A percentile compares a stretch with the other conserved stretches of the same genome.
Evolutionary conservation across 2,113 vertebrate genomes (phyloP).

Genomic region (Mandrillus leucophaeus): DNA sequence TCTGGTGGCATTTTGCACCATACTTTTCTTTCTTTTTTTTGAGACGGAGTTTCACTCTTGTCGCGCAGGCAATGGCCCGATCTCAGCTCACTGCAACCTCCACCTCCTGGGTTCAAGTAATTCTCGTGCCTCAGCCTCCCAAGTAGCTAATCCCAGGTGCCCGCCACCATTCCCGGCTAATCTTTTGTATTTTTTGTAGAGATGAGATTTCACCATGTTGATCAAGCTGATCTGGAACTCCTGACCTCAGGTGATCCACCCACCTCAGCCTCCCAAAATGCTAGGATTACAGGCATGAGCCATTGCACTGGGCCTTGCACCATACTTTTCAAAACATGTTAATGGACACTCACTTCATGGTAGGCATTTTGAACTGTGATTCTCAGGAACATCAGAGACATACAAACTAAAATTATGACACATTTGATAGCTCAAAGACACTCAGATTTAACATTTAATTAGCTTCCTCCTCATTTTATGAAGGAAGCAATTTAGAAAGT

Average conservation of each 20-base stretch:
- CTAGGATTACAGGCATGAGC: too few species aligned
- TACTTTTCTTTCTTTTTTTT: background rate
- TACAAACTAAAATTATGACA: constrained; percentile 1
- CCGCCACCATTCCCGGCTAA: background rate
- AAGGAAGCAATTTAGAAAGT: constrained; percentile 29
- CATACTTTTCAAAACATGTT: constrained; percentile 10
- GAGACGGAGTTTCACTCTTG: background rate
- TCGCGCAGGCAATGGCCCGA: background rate
- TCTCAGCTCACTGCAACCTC: background rate
- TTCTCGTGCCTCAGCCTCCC: background rate
- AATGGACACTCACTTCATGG: background rate
- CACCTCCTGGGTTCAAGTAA: background rate
- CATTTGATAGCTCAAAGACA: background rate
- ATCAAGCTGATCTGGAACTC: background rate
- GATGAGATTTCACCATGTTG: background rate
- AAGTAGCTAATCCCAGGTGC: background rate
- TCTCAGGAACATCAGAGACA: background rate
- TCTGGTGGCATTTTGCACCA: background rate
- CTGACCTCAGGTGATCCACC: too few species aligned
- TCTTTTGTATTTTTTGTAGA: background rate
- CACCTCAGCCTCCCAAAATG: too few species aligned
- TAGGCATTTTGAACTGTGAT: background rate
- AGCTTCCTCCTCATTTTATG: background rate
- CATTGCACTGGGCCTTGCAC: too few species aligned
- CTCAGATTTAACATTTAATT: constrained; percentile 2